A percentile compares a stretch with the other conserved stretches of the same genome.
These are phyloP conservation scores for Salticus scenicus DNA, from an alignment of 2,888 invertebrate species.

Conservation along the genomic window DNA sequence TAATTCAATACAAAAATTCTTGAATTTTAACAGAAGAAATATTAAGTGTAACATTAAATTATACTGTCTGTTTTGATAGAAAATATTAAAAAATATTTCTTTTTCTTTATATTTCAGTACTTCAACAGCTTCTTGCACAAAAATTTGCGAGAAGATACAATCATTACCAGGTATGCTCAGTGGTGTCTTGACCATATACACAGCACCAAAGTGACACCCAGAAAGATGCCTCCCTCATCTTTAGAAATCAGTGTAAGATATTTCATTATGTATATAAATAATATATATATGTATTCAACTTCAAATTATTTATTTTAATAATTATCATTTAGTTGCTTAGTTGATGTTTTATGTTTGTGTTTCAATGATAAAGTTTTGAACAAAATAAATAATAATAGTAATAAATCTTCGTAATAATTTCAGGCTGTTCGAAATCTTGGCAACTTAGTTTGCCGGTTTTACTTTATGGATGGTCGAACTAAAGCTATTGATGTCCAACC, in stretches of 20 bases:
- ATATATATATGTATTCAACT: too few species aligned
- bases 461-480: slow-evolving; percentile 94
- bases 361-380: not conserved
- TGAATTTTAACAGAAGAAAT: too few species aligned
- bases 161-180: slow-evolving; percentile 88
- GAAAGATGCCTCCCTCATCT: slow-evolving; percentile 90
- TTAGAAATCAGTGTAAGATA: slow-evolving; percentile 93
- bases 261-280: too few species aligned
- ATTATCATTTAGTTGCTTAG: not conserved
- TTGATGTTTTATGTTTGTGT: not conserved
- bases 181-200: slow-evolving; percentile 96
- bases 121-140: slow-evolving; percentile 85
- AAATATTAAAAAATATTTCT: too few species aligned
- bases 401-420: too few species aligned
- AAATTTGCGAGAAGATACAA: slow-evolving; percentile 81
- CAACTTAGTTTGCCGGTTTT: slow-evolving; percentile 92
- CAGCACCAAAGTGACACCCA: slow-evolving; percentile 86
- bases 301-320: not conserved
- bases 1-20: too few species aligned
- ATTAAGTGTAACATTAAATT: too few species aligned
- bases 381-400: too few species aligned
- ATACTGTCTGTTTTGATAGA: too few species aligned
- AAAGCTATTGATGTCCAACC: slow-evolving; percentile 97
- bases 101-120: slow-evolving; percentile 78
- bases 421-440: slow-evolving; percentile 92